phyloP scores from a whole-genome alignment of 2,797 vertebrate species.

The Meriones psammophilus region DNA sequence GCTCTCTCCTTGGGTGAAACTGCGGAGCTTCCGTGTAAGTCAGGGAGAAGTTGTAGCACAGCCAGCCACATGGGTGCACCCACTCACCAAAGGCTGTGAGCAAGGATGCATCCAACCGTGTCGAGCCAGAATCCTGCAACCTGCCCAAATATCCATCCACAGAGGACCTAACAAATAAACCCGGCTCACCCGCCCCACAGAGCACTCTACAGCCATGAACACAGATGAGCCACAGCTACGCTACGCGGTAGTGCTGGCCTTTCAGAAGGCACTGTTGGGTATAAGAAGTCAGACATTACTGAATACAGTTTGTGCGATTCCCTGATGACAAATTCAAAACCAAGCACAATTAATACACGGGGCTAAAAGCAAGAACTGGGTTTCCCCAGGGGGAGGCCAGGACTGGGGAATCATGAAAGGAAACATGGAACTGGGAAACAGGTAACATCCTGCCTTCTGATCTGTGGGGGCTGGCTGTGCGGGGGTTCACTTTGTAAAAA shows the following conservation, averaged over 20 bases:
- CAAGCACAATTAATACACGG: neutral
- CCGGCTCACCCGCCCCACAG: rapidly evolving
- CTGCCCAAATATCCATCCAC: too few species aligned
- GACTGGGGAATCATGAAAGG: neutral
- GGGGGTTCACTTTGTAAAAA: neutral
- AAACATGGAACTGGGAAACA: neutral
- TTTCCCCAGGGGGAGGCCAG: neutral
- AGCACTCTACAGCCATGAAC: neutral
- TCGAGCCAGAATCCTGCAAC: neutral
- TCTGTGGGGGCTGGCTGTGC: neutral
- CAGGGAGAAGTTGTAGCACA: neutral
- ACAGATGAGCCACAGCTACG: neutral
- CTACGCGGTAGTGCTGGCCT: neutral
- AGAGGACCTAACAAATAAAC: neutral
- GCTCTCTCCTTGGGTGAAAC: neutral
- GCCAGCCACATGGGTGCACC: rapidly evolving
- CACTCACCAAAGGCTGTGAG: neutral
- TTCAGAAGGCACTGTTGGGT: neutral
- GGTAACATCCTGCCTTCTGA: neutral
- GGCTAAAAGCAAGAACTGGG: neutral
- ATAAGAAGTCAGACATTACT: neutral
- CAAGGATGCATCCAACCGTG: too few species aligned
- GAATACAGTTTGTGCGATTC: neutral
- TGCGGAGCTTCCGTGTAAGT: neutral
- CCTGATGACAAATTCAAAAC: neutral